phyloP scores from a whole-genome alignment of 2,797 vertebrate species.

The Pagetopsis macropterus region DNA sequence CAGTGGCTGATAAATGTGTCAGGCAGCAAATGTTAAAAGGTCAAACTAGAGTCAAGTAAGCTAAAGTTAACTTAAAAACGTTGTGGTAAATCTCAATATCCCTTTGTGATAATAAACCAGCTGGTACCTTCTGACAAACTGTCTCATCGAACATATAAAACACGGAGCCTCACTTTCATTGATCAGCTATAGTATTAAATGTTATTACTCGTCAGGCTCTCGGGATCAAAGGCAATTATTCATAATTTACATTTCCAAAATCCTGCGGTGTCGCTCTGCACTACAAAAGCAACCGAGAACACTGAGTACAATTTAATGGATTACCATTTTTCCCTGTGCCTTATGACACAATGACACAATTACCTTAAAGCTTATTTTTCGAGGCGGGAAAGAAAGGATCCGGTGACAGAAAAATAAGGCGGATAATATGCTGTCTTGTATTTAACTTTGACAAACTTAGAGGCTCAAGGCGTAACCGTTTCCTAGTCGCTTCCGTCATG shows the following conservation, averaged over 20 bases:
- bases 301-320: conserved; percentile 76
- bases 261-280: conserved; percentile 50
- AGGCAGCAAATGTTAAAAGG: conserved; percentile 46
- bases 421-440: conserved; percentile 63
- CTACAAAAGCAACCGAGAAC: conserved; percentile 68
- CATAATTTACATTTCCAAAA: conserved; percentile 74
- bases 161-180: conserved; percentile 45
- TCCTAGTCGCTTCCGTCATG: conserved; percentile 39
- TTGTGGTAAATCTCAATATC: conserved; percentile 11
- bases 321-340: conserved; percentile 67
- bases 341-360: conserved; percentile 77
- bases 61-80: conserved; percentile 22
- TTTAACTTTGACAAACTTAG: conserved; percentile 75
- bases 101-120: conserved; percentile 40
- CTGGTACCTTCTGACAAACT: conserved; percentile 28
- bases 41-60: conserved; percentile 29
- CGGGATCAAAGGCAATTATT: conserved; percentile 76
- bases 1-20: conserved; percentile 21
- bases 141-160: conserved; percentile 28
- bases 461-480: conserved; percentile 62
- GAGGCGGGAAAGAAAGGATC: conserved; percentile 63
- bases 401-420: conserved; percentile 69
- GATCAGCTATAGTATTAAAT: conserved; percentile 67
- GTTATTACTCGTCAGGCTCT: conserved; percentile 66
- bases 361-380: conserved; percentile 76